Conservation (phyloP, 2,888 invertebrate species). For the Anorthoa munda region DNA sequence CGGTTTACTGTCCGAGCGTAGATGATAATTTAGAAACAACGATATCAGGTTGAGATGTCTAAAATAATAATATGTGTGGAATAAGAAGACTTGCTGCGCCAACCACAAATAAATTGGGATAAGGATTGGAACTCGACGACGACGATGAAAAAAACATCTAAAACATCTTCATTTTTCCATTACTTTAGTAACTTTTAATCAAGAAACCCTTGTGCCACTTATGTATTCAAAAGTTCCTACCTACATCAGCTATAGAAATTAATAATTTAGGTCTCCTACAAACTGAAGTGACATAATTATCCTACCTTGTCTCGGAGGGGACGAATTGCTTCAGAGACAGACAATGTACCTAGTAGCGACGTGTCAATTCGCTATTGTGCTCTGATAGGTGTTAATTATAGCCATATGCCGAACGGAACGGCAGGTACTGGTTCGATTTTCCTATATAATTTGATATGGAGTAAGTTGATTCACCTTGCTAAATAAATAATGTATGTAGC, state of each 20-base stretch:
- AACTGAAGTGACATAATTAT: slow-evolving; percentile 25
- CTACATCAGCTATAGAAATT: neutral
- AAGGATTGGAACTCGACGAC: no score
- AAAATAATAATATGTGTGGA: no score
- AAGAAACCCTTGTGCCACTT: neutral
- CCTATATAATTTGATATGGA: slow-evolving; percentile 24
- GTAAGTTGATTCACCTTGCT: neutral
- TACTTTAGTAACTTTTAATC: neutral
- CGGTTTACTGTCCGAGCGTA: no score
- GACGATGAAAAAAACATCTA: no score
- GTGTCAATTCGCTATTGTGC: slow-evolving; percentile 49
- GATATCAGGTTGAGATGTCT: no score
- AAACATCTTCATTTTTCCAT: no score
- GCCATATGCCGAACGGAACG: slow-evolving; percentile 10
- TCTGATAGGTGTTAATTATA: slow-evolving; percentile 55
- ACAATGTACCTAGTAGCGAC: slow-evolving; percentile 17
- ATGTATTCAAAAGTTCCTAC: neutral
- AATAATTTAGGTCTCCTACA: slow-evolving; percentile 15
- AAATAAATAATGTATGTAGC: neutral
- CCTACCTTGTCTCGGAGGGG: slow-evolving; percentile 33
- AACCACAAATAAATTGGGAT: no score
- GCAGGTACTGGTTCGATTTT: slow-evolving; percentile 6
- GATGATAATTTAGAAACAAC: no score
- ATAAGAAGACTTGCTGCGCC: no score
- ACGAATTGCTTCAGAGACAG: slow-evolving; percentile 47